Conservation (phyloP, 2,797 vertebrate species). For the Ataeniobius toweri region DNA sequence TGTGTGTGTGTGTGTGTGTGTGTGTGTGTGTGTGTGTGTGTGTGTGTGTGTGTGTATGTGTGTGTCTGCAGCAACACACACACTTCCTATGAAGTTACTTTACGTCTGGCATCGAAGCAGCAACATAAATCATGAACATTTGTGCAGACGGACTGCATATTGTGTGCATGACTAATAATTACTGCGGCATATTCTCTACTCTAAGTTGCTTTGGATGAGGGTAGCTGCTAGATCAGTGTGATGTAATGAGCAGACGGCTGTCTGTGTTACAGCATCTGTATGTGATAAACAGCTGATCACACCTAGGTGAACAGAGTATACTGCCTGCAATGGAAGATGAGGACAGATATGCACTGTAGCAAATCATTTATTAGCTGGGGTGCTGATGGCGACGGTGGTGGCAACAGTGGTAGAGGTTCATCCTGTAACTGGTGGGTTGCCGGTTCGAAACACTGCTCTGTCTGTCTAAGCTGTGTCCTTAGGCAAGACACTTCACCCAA, state of each 20-base stretch:
- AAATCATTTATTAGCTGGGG: neutral
- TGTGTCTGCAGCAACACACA: neutral
- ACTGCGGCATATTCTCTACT: neutral
- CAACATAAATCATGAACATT: constrained; percentile 2
- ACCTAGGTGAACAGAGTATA: neutral
- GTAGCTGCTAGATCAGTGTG: neutral
- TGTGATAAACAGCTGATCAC: neutral
- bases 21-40: neutral
- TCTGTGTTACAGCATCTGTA: neutral
- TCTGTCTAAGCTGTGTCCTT: no score
- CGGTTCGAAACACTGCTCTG: no score
- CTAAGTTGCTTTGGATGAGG: neutral
- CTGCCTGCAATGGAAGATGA: neutral
- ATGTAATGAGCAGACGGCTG: neutral
- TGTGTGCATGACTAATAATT: constrained; percentile 4
- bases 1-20: neutral
- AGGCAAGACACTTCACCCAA: no score
- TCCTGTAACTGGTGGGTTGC: no score
- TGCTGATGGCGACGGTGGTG: no score
- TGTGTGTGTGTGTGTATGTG: no score
- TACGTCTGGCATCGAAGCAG: neutral
- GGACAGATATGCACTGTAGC: neutral
- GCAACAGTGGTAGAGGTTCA: no score
- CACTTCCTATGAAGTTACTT: constrained; percentile 6
- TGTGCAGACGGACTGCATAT: neutral